Evolutionary conservation across 2,113 vertebrate genomes (phyloP), one percentile per base, ranked within the genome.

Genomic region (Tapirus terrestris): DNA sequence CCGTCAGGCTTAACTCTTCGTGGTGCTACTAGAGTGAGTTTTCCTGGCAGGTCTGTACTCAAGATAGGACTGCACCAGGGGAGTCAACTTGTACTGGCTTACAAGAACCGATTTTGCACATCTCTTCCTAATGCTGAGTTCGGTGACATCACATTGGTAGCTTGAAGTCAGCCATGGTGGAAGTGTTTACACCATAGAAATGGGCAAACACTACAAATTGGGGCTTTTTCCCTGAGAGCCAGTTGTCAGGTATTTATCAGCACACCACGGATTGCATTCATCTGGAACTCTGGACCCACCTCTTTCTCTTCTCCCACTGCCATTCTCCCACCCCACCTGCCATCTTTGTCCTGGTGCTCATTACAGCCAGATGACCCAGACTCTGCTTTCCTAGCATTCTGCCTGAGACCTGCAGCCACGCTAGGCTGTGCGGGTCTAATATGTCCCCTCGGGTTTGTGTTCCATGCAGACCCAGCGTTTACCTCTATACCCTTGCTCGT

Each of bases 61-160:
- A 39, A 89, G n/a, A 68, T 60, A 36, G 77, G 18, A 33, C 81
- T 45, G 3, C 58, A 58, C 36, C 36, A 31, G 58, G 23, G 48
- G 56, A 51, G 73, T 91, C 39, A 67, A 45, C 67, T 61, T 39
- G 61, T 33, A 20, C n/a, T 76, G 53, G 23, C 73, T 97, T 76
- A 36, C 2, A 45, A 79, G 77, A 93, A 33, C 48, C 79, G 63
- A 63, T 61, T 80, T 76, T 87, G 33, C 75, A 18, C 65, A 8
- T 91, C 56, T 75, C 72, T 96, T 83, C 65, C 65, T 13, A 31
- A 21, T 45, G 89, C 91, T 56, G 43, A 80, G 75, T 87, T 96
- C 76, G 77, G 82, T 61, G 60, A 76, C 29, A 77, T 91, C 60
- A 45, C 45, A 17, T 63, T 77, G 51, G 31, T 79, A 81, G 45